Conservation (phyloP, 1,140 invertebrate species). For the Drosophila santomea region DNA sequence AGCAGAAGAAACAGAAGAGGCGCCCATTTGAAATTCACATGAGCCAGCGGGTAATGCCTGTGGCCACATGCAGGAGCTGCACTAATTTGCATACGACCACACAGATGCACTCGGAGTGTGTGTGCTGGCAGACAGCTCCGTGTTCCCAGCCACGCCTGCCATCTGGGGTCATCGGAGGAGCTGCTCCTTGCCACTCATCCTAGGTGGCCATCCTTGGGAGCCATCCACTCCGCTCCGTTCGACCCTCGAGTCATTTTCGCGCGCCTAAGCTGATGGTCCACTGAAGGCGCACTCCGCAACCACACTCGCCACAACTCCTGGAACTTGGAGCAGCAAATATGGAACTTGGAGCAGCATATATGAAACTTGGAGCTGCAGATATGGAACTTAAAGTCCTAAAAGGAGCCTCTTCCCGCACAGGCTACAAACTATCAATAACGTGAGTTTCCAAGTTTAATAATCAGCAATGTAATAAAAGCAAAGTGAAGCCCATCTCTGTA, state of each 20-base stretch:
- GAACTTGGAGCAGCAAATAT: background rate
- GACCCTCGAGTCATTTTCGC: constrained; percentile 35
- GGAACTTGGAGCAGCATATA: too few relatives aligned
- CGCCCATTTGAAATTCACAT: constrained; percentile 71
- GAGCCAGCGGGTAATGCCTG: constrained; percentile 58
- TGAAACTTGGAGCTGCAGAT: too few relatives aligned
- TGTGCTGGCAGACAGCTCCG: constrained; percentile 28
- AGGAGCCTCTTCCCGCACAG: background rate
- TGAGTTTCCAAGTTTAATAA: too few relatives aligned
- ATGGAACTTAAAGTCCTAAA: background rate
- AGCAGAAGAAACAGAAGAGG: constrained; percentile 10
- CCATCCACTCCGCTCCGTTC: constrained; percentile 4
- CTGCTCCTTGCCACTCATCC: background rate
- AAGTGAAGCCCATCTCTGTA: background rate
- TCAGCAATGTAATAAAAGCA: too few relatives aligned
- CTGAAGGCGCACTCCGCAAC: constrained; percentile 6
- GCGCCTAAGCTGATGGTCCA: constrained; percentile 36
- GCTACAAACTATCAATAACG: too few relatives aligned
- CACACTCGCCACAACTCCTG: background rate
- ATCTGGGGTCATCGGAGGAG: constrained; percentile 33
- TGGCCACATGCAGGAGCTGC: constrained; percentile 49
- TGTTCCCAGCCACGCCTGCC: constrained; percentile 4
- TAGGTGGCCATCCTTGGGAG: background rate
- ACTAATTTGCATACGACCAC: constrained; percentile 55
- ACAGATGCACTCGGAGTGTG: constrained; percentile 2